Conservation (phyloP, 2,113 vertebrate species). For the Lathamus discolor region DNA sequence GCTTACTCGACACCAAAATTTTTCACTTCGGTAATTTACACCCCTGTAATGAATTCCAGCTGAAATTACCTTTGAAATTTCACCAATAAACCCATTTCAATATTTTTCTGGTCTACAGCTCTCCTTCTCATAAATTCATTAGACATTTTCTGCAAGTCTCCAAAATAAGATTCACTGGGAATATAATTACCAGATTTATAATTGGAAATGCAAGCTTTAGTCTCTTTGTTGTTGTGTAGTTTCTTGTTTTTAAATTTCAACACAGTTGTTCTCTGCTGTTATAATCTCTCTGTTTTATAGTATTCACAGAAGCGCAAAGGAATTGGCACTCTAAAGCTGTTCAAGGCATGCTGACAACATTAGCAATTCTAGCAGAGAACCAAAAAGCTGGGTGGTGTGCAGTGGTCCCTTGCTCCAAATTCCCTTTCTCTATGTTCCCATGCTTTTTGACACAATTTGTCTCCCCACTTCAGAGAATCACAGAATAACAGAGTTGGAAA, state of each 20-base stretch:
- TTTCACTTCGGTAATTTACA: neutral
- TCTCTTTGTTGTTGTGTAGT: neutral
- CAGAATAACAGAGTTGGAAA: neutral
- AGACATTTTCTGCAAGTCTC: neutral
- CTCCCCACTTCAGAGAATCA: neutral
- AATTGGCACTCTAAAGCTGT: neutral
- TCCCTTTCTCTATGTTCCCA: neutral
- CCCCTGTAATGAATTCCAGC: neutral
- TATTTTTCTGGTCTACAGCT: neutral
- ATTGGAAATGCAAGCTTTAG: neutral
- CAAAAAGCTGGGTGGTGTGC: neutral
- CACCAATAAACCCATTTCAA: neutral
- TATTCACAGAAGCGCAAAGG: neutral
- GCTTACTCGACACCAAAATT: neutral
- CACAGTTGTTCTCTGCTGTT: neutral
- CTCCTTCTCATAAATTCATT: neutral
- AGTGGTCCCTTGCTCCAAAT: neutral
- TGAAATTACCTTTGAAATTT: conserved; percentile 11
- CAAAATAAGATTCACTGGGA: neutral
- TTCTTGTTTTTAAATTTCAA: neutral
- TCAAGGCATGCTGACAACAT: neutral
- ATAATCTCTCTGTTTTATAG: neutral
- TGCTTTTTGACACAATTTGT: neutral
- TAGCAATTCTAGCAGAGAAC: neutral
- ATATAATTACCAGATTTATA: neutral